Conservation (phyloP, 2,888 invertebrate genomes). For the Stenoptilia bipunctidactyla region DNA sequence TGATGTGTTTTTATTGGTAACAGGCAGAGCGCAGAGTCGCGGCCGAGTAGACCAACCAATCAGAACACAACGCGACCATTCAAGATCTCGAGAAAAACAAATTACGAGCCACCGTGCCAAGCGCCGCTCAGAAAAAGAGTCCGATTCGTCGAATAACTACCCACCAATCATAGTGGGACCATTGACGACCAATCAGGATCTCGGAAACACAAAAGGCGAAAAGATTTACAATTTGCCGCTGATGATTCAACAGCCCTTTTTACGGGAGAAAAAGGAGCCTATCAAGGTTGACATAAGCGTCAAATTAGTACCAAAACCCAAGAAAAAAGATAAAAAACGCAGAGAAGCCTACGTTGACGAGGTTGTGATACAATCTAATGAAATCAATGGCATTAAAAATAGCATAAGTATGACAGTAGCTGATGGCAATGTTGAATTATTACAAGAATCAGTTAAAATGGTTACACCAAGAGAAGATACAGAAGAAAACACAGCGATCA, state of each 20-base stretch:
- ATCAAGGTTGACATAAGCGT: conserved; percentile 85
- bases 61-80: conserved; percentile 68
- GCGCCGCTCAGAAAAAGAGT: conserved; percentile 67
- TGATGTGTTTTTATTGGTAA: conserved; percentile 71
- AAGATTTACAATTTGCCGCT: conserved; percentile 59
- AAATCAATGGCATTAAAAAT: conserved; percentile 44
- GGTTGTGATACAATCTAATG: conserved; percentile 28
- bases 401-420: conserved; percentile 58
- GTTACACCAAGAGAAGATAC: too few relatives aligned
- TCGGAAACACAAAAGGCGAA: conserved; percentile 48
- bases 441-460: conserved; percentile 14
- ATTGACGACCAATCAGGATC: conserved; percentile 65
- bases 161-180: conserved; percentile 60
- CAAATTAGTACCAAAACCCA: conserved; percentile 76
- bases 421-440: conserved; percentile 41
- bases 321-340: conserved; percentile 53
- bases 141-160: conserved; percentile 70
- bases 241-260: conserved; percentile 72
- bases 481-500: too few relatives aligned
- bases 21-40: conserved; percentile 70
- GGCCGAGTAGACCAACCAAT: conserved; percentile 68
- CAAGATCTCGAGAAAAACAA: conserved; percentile 48
- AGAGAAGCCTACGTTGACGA: conserved; percentile 40
- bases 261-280: conserved; percentile 76
- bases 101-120: conserved; percentile 47